Percentiles rank a stretch among this genome's conserved stretches.
phyloP scores from a whole-genome alignment of 2,888 invertebrate species.

The Synergus gifuensis region DNA sequence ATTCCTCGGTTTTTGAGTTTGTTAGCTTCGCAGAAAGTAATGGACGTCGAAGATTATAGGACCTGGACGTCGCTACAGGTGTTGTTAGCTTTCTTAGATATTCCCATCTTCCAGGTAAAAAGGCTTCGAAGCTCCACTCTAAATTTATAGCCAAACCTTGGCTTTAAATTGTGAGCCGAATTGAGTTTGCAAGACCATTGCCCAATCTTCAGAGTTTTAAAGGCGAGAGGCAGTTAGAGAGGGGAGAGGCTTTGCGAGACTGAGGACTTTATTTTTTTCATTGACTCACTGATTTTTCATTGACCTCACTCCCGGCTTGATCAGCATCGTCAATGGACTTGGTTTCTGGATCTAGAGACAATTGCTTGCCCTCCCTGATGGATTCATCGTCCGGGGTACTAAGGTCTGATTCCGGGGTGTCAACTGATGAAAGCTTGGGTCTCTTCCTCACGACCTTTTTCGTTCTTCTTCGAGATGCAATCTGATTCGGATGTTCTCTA shows the following conservation, averaged over 20 bases:
- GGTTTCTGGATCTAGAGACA: conserved; percentile 25
- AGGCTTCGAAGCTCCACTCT: background rate
- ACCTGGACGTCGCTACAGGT: conserved; percentile 48
- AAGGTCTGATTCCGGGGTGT: conserved; percentile 40
- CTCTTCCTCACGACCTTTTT: conserved; percentile 44
- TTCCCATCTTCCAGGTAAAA: conserved; percentile 44
- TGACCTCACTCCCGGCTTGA: conserved; percentile 64
- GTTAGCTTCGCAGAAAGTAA: conserved; percentile 53
- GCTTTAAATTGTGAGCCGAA: background rate
- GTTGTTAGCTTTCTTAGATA: conserved; percentile 45
- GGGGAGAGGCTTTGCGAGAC: conserved; percentile 54
- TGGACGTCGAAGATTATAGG: conserved; percentile 49
- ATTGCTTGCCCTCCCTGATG: conserved; percentile 3
- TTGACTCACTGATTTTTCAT: conserved; percentile 50
- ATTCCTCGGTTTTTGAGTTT: conserved; percentile 45
- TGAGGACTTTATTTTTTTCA: conserved; percentile 45
- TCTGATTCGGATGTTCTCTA: conserved; percentile 42
- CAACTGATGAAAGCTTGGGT: conserved; percentile 8
- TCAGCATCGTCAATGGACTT: conserved; percentile 54
- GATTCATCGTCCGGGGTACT: background rate
- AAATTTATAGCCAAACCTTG: conserved; percentile 10
- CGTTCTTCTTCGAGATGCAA: conserved; percentile 48
- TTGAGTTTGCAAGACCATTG: background rate
- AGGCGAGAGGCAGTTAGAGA: conserved; percentile 51
- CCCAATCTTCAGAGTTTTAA: conserved; percentile 21